These are phyloP conservation scores for Podabrus alpinus DNA, from an alignment of 2,888 invertebrate species.

Conservation along the genomic window DNA sequence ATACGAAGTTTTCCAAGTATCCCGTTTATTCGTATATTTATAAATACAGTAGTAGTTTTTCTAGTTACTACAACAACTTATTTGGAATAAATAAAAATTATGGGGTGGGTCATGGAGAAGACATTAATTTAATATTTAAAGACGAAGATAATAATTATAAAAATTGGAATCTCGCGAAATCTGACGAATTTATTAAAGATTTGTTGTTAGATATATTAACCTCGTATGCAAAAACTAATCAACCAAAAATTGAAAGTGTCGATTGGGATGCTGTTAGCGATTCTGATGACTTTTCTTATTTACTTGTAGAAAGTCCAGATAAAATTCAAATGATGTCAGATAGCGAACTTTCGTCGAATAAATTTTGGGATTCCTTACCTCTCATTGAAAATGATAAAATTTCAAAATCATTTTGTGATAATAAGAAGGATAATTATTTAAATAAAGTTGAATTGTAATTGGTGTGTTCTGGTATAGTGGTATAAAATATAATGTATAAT, in stretches of 20 bases:
- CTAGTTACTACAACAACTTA: not conserved
- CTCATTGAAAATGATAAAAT: conserved; percentile 33
- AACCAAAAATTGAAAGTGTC: not conserved
- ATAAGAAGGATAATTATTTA: not conserved
- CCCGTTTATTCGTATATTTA: conserved; percentile 62
- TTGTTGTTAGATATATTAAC: not conserved
- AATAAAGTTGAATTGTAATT: not conserved
- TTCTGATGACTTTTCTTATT: not conserved
- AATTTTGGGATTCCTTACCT: conserved; percentile 2
- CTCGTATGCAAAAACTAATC: conserved; percentile 6
- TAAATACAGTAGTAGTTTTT: not conserved
- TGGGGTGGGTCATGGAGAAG: conserved; percentile 2
- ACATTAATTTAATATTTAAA: not conserved
- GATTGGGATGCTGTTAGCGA: not conserved
- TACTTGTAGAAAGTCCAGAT: not conserved
- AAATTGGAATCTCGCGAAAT: not conserved
- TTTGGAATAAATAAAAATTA: not conserved
- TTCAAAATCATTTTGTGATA: not conserved
- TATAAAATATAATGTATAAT: not conserved
- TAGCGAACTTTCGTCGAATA: not conserved
- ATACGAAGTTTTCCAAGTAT: conserved; percentile 58
- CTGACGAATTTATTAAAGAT: conserved; percentile 8
- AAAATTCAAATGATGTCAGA: not conserved
- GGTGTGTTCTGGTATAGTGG: no score
- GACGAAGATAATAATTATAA: not conserved